Base-by-base conservation (phyloP, 2,888 invertebrate species). In the Phortica magna region DNA sequence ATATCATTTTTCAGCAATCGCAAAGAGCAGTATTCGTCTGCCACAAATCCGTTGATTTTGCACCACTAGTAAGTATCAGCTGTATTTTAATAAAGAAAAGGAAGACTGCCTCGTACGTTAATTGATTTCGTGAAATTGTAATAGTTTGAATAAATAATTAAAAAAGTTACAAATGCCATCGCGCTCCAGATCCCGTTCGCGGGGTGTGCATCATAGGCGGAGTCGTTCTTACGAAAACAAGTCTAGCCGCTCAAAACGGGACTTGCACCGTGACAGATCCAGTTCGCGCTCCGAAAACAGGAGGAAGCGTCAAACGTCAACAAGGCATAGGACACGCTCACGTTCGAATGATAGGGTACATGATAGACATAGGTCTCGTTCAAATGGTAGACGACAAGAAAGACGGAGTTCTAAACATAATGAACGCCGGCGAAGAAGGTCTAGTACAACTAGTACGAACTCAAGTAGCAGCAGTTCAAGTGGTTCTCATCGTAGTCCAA, bases 401-500 rank as follows among this genome's bases (percentile, higher is more conserved):
- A 73, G 70, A 14, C 64, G 57, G 43, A 59, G 67, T 22, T 12
- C 61, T 42, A 43, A 53, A 65, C 31, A 77, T n/a, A 77, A 72
- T 6, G 64, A 70, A 39, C 31, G 57, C 80, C 42, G 2, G 7
- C 42, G 17, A 9, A 42, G 68, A 7, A n/a, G 68, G 0, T 17
- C 43, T 3, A 79, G 81, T 31, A 74, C 67, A 22, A 80, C 77
- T 42, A 76, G 76, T 19, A 72, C 73, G 64, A 87, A 76, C 22
- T 42, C 61, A 12, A 74, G 43, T 31, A 31, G 48, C 7, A 73
- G 48, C 14, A 59, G 64, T 22, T 71, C 57, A 7, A 78, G 75
- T 6, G 79, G 78, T 12, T 80, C 80, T n/a, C 75, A 57, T 73
- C 78, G 76, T 7, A 81, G 78, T 41, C 73, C 53, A 42, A 14